Evolutionary conservation across 2,888 invertebrate genomes (phyloP).

Genomic region (Cetonia aurata): DNA sequence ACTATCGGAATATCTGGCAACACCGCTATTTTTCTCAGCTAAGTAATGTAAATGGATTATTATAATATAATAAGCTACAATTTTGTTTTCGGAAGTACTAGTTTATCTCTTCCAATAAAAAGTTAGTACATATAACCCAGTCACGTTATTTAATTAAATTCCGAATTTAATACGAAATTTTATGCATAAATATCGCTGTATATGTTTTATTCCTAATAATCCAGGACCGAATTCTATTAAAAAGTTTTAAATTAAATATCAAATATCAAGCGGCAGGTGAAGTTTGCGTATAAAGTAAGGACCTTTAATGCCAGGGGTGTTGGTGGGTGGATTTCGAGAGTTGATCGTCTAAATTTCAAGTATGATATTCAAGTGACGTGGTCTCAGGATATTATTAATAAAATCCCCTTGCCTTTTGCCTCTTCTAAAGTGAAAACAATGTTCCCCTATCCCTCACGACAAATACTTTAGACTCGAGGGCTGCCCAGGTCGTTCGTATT

Average conservation of each 20-base stretch:
- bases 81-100: no score
- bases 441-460: background rate
- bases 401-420: background rate
- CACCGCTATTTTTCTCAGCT: no score
- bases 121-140: no score
- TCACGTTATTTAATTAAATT: constrained; percentile 5
- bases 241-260: constrained; percentile 20
- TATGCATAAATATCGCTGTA: constrained; percentile 6
- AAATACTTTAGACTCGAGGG: background rate
- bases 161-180: background rate
- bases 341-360: background rate
- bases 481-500: background rate
- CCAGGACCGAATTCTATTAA: constrained; percentile 8
- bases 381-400: background rate
- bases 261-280: background rate
- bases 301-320: constrained; percentile 1
- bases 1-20: no score
- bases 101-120: no score
- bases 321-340: background rate
- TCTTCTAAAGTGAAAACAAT: constrained; percentile 5
- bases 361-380: constrained; percentile 1
- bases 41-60: no score
- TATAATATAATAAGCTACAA: no score
- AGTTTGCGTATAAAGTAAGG: constrained; percentile 7
- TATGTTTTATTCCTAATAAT: background rate